These are phyloP conservation scores for Zootermopsis nevadensis DNA, from an alignment of 2,888 invertebrate genomes.

Conservation along the genomic window DNA sequence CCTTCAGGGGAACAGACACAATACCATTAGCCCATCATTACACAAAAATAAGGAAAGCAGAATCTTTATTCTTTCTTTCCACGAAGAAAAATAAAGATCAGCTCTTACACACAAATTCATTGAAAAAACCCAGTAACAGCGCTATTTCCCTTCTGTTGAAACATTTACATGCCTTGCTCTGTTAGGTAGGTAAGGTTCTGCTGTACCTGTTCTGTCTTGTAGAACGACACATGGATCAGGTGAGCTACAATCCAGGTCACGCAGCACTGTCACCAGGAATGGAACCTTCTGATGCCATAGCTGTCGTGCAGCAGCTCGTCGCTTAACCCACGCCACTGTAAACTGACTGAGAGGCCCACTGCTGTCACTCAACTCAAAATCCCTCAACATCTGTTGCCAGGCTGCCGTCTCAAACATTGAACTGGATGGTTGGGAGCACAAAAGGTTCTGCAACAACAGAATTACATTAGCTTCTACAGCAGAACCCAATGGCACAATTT, in stretches of 20 bases:
- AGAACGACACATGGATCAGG: slow-evolving; percentile 61
- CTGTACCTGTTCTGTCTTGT: slow-evolving; percentile 58
- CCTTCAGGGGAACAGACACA: no score
- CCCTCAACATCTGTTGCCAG: slow-evolving; percentile 50
- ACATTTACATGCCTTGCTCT: no score
- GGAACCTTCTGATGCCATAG: slow-evolving; percentile 58
- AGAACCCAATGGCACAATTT: no score
- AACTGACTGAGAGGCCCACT: slow-evolving; percentile 48
- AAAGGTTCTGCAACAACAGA: slow-evolving; percentile 18
- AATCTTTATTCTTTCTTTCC: no score
- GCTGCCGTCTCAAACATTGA: slow-evolving; percentile 47
- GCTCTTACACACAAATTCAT: no score
- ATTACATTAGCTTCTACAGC: no score
- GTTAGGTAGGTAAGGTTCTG: no score
- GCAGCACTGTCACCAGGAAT: slow-evolving; percentile 59
- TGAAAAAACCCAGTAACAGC: no score
- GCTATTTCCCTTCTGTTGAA: no score
- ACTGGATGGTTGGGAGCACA: slow-evolving; percentile 45
- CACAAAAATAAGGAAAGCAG: no score
- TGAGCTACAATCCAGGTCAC: slow-evolving; percentile 59
- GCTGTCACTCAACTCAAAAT: slow-evolving; percentile 28
- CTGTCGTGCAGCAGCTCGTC: slow-evolving; percentile 54
- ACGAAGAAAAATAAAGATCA: no score
- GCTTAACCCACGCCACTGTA: slow-evolving; percentile 55
- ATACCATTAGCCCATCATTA: no score